Conservation (phyloP, 2,113 vertebrate species). For the Psilopogon haemacephalus region DNA sequence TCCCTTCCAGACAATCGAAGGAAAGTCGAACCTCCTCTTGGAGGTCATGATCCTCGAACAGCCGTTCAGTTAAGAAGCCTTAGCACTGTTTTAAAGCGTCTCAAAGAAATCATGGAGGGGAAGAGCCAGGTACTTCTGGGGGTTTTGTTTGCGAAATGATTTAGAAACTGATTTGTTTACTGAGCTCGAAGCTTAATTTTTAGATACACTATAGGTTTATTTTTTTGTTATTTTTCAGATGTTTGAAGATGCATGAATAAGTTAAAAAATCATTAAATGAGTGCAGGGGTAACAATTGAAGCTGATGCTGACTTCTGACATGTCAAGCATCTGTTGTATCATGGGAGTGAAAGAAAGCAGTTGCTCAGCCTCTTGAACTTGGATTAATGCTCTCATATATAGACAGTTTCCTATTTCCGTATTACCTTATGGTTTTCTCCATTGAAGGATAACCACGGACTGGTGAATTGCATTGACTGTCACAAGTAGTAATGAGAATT, state of each 20-base stretch:
- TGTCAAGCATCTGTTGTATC: background rate
- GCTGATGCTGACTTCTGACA: background rate
- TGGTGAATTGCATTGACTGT: background rate
- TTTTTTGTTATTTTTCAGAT: background rate
- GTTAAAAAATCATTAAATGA: background rate
- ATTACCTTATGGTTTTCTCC: background rate
- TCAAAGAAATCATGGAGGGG: constrained; percentile 99
- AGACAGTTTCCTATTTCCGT: background rate
- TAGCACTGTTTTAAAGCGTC: constrained; percentile 91
- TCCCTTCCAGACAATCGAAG: constrained; percentile 84
- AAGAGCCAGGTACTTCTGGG: constrained; percentile 89
- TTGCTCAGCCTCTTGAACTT: background rate
- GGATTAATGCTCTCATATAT: background rate
- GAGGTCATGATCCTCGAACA: constrained; percentile 93
- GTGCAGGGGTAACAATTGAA: background rate
- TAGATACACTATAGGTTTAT: background rate
- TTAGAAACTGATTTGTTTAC: background rate
- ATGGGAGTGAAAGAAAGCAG: background rate
- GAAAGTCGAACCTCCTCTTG: constrained; percentile 86
- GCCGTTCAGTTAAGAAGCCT: constrained; percentile 93
- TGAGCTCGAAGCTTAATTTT: background rate
- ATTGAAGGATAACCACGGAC: background rate
- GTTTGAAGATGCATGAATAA: background rate
- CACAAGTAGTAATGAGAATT: background rate
- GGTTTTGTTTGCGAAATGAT: background rate